Evolutionary conservation across 2,113 vertebrate genomes (phyloP), one percentile per base, ranked within the genome.

Genomic region (Propithecus coquereli): DNA sequence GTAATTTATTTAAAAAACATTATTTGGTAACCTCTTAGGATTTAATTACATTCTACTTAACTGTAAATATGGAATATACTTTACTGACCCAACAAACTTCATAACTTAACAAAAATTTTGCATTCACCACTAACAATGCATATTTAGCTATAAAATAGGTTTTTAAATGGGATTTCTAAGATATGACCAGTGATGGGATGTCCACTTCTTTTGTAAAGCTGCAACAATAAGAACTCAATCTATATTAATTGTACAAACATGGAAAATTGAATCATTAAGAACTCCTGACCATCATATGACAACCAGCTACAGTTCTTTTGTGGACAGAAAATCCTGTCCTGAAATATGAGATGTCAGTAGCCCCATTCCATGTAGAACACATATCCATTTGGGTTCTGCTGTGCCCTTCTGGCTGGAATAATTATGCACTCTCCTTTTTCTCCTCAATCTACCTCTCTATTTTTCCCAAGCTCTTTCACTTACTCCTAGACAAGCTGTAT

Each of bases 121-220:
- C 5, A 77, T 14, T 87, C 40, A 80, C 54, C 45, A 87, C 13
- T 83, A 95, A 83, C 2, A 73, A 89, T 77, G 85, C 1, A 89
- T 1, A 92, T 86, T 74, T 65, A 87, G 59, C 70, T 81, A 74
- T 76, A 83, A 97, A 61, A 74, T 23, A 47, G 47, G 30, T 18
- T 79, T 97, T 94, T 70, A 74, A 96, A 87, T 9, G 47, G 27
- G 92, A 80, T 88, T 90, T 83, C 8, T 10, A 94, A 95, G 50
- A 90, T 54, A 65, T 16, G 1, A 57, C 23, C 47, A 70, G 30
- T 37, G 43, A 90, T 8, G 18, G 3, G 20, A 94, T 20, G 12
- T 11, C 17, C 71, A 93, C 22, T 81, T 88, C 22, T 71, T 84
- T 86, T 68, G 9, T 90, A 93, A 94, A 76, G 23, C 50, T 91